Conservation (phyloP, 2,888 invertebrate genomes). For the Cheilosia urbana region DNA sequence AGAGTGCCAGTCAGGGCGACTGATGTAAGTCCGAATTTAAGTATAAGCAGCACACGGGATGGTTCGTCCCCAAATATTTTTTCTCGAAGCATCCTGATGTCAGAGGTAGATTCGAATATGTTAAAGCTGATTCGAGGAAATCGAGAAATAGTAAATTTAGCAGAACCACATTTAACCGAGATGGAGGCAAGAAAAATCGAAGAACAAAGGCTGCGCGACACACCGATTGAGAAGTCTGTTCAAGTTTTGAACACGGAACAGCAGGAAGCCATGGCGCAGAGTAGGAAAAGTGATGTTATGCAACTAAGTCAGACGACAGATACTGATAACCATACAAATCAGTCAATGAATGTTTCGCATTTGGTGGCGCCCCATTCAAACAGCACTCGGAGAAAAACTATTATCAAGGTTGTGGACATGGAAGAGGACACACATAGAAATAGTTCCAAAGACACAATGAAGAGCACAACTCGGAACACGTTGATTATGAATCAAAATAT, state of each 20-base stretch:
- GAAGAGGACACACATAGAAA: neutral
- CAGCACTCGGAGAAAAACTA: neutral
- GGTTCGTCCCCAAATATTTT: slow-evolving; percentile 41
- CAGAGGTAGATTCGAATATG: slow-evolving; percentile 43
- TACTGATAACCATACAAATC: neutral
- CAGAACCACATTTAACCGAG: neutral
- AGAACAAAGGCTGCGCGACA: neutral
- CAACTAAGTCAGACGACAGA: neutral
- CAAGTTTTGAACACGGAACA: neutral
- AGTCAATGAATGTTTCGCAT: neutral
- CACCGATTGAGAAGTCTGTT: no score
- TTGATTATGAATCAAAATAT: slow-evolving; percentile 4
- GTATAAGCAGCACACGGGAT: slow-evolving; percentile 3
- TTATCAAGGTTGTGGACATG: neutral
- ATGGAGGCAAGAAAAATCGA: neutral
- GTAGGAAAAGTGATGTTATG: neutral
- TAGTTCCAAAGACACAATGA: neutral
- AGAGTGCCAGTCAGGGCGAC: slow-evolving; percentile 33
- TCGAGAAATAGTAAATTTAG: neutral
- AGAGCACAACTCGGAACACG: neutral
- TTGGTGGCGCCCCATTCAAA: neutral
- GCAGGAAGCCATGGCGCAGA: neutral
- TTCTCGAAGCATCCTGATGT: slow-evolving; percentile 51
- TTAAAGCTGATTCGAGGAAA: slow-evolving; percentile 31
- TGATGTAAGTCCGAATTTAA: slow-evolving; percentile 39